These are phyloP conservation scores for Antheraea assamensis DNA, from an alignment of 2,888 invertebrate species.

Conservation along the genomic window DNA sequence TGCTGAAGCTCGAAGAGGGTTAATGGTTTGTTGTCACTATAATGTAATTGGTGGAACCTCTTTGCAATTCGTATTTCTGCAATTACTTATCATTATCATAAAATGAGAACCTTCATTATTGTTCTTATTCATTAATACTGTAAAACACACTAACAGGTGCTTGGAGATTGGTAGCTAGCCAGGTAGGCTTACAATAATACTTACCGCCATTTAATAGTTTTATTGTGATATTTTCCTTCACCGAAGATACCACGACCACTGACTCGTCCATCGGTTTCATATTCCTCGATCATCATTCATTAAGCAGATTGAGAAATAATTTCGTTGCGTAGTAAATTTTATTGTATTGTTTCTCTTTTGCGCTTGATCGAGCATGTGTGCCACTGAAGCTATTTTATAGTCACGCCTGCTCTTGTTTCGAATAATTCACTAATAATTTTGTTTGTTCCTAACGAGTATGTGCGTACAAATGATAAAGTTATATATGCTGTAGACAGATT, in stretches of 20 bases:
- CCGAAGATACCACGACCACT: too few species aligned
- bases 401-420: conserved; percentile 31
- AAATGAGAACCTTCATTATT: neutral
- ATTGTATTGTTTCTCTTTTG: conserved; percentile 45
- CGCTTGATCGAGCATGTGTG: conserved; percentile 51
- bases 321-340: conserved; percentile 42
- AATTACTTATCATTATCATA: conserved; percentile 5
- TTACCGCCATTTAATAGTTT: too few species aligned
- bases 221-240: too few species aligned
- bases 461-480: conserved; percentile 6
- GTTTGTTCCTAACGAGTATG: conserved; percentile 9
- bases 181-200: too few species aligned
- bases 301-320: conserved; percentile 49
- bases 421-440: conserved; percentile 21
- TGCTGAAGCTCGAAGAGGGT: conserved; percentile 21
- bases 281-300: too few species aligned
- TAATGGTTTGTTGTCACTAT: conserved; percentile 8
- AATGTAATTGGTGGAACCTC: conserved; percentile 6
- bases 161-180: too few species aligned
- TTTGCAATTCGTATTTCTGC: conserved; percentile 6
- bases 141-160: neutral
- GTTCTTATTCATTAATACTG: neutral
- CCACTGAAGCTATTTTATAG: conserved; percentile 37
- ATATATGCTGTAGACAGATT: conserved; percentile 1
- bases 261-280: too few species aligned